Evolutionary conservation across 2,797 vertebrate species (phyloP).

Genomic region (Bradypodion pumilum): DNA sequence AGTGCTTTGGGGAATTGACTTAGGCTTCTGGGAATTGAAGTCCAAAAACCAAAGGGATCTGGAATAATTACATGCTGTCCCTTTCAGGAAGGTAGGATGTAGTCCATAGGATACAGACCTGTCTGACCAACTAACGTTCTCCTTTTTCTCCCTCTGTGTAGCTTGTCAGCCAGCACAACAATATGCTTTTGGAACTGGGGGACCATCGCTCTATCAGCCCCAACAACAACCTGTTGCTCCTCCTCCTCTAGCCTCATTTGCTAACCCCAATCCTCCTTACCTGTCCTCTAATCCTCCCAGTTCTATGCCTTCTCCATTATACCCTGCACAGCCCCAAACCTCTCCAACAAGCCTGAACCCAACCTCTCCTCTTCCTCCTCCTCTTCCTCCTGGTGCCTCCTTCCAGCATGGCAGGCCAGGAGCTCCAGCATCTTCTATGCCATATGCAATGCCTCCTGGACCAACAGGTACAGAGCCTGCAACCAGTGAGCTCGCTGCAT

Average conservation of each 20-base stretch:
- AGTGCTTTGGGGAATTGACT: no score
- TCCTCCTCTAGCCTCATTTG: constrained; percentile 77
- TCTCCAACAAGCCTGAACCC: constrained; percentile 68
- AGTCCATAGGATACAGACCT: constrained; percentile 9
- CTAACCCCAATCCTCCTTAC: constrained; percentile 74
- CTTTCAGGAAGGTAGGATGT: neutral
- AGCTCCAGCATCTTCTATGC: constrained; percentile 84
- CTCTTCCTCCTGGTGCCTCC: constrained; percentile 79
- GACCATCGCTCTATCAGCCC: constrained; percentile 86
- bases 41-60: no score
- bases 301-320: constrained; percentile 72
- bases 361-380: constrained; percentile 69
- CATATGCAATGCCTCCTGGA: constrained; percentile 85
- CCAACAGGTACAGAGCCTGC: constrained; percentile 92
- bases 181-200: constrained; percentile 85
- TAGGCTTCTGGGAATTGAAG: no score
- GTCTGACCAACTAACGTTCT: constrained; percentile 64
- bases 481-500: constrained; percentile 81
- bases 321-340: constrained; percentile 73
- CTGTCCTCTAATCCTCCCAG: constrained; percentile 74
- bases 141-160: constrained; percentile 74
- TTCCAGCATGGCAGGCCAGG: constrained; percentile 95
- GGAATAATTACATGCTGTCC: neutral
- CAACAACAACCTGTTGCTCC: constrained; percentile 81
- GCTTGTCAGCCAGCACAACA: constrained; percentile 86